Evolutionary conservation across 2,113 vertebrate genomes (phyloP).

Genomic region (Thalassoma bifasciatum): DNA sequence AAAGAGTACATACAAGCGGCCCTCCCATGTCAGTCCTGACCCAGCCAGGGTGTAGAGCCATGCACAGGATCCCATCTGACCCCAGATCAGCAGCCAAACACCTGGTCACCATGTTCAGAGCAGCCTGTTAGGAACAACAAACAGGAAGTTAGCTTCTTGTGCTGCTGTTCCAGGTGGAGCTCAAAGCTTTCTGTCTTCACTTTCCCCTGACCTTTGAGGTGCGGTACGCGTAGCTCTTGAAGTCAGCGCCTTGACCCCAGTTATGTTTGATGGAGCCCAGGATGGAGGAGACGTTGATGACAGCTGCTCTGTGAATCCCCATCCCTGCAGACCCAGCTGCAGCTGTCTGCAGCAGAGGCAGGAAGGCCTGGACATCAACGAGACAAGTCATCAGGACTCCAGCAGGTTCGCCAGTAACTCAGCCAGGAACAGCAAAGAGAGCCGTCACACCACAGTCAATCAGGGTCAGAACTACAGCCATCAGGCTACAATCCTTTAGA

Average conservation of each 20-base stretch:
- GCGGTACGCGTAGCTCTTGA: conserved; percentile 73
- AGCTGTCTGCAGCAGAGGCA: conserved; percentile 76
- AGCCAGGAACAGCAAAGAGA: no score
- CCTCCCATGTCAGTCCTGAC: conserved; percentile 83
- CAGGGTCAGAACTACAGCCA: no score
- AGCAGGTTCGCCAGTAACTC: no score
- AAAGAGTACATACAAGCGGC: conserved; percentile 57
- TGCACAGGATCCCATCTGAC: conserved; percentile 77
- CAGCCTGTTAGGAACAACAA: conserved; percentile 64
- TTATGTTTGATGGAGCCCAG: conserved; percentile 76
- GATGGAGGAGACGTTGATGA: conserved; percentile 78
- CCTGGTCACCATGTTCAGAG: conserved; percentile 82
- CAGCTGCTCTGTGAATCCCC: conserved; percentile 77
- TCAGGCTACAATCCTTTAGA: no score
- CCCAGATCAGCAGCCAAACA: conserved; percentile 80
- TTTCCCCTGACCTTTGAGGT: conserved; percentile 75
- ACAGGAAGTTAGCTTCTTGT: background rate
- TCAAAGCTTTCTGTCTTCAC: background rate
- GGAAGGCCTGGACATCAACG: conserved; percentile 59
- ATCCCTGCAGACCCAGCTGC: conserved; percentile 63
- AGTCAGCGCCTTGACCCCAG: conserved; percentile 43
- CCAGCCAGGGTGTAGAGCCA: conserved; percentile 82
- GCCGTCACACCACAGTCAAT: no score
- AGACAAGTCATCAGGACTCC: background rate
- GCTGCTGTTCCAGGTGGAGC: no score